Evolutionary conservation across 2,113 vertebrate genomes (phyloP).

Genomic region (Nibea coibor): DNA sequence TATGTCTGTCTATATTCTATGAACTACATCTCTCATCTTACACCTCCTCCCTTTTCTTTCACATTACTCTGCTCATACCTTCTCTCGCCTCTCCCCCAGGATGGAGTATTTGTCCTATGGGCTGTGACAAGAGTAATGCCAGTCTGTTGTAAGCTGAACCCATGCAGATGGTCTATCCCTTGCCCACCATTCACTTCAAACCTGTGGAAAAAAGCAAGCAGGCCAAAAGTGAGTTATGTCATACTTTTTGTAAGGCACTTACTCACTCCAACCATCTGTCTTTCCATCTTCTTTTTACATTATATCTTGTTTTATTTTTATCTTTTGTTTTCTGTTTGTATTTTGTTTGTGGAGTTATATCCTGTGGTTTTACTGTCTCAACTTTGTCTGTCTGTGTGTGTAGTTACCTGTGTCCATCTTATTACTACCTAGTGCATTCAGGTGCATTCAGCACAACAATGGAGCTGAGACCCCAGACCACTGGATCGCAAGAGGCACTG

Average conservation of each 20-base stretch:
- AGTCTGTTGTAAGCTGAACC: constrained; percentile 89
- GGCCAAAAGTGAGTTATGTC: constrained; percentile 83
- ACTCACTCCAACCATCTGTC: not conserved
- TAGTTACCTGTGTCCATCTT: constrained; percentile 91
- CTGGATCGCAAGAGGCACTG: constrained; percentile 91
- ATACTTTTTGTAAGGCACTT: no score
- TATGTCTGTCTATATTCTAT: no score
- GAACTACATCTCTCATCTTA: no score
- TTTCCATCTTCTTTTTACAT: not conserved
- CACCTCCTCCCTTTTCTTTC: no score
- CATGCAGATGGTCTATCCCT: constrained; percentile 90
- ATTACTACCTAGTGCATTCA: constrained; percentile 87
- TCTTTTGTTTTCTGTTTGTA: no score
- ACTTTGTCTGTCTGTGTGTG: constrained; percentile 21
- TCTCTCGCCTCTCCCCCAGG: constrained; percentile 74
- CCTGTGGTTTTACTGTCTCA: not conserved
- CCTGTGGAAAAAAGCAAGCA: constrained; percentile 89
- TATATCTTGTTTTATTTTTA: not conserved
- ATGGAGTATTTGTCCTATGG: constrained; percentile 87
- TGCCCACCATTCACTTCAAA: constrained; percentile 91
- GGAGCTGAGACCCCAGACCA: constrained; percentile 85
- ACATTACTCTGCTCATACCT: no score
- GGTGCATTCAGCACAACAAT: constrained; percentile 86
- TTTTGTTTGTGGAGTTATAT: not conserved
- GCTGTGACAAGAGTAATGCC: constrained; percentile 89